Evolutionary conservation across 1,140 invertebrate species (phyloP).

Genomic region (Pantala flavescens): DNA sequence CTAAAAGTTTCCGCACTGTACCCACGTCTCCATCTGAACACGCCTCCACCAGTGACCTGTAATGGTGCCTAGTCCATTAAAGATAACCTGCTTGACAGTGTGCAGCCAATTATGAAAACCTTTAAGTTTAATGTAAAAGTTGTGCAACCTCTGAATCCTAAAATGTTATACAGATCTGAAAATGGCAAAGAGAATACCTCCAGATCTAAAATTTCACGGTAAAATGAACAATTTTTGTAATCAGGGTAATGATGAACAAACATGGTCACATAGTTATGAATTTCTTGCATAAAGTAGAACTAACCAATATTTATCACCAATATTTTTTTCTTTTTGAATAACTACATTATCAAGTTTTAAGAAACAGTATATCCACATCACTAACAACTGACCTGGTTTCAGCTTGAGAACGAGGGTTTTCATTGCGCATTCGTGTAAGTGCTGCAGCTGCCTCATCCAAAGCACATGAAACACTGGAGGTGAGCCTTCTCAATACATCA

Average conservation of each 20-base stretch:
- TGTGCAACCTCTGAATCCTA: background rate
- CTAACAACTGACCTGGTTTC: constrained; percentile 18
- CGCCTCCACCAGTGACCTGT: constrained; percentile 66
- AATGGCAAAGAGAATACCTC: background rate
- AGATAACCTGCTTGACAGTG: too few species aligned
- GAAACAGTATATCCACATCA: too few species aligned
- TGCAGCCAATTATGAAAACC: too few species aligned
- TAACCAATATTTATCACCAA: too few species aligned
- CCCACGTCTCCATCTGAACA: constrained; percentile 87
- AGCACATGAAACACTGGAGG: constrained; percentile 82
- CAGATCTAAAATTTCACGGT: too few species aligned
- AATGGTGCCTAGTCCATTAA: background rate
- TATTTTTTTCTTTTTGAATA: too few species aligned
- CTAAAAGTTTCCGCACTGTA: constrained; percentile 76
- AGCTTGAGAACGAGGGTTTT: constrained; percentile 45
- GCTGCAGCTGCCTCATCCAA: constrained; percentile 92
- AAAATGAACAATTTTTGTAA: too few species aligned
- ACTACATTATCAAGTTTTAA: too few species aligned
- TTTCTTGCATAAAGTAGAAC: too few species aligned
- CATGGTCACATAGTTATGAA: too few species aligned
- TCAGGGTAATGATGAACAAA: too few species aligned
- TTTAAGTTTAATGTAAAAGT: too few species aligned
- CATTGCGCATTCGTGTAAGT: constrained; percentile 84
- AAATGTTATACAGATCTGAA: background rate
- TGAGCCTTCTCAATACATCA: constrained; percentile 69